Conservation (phyloP, 2,113 vertebrate genomes). For the Neoarius graeffei region DNA sequence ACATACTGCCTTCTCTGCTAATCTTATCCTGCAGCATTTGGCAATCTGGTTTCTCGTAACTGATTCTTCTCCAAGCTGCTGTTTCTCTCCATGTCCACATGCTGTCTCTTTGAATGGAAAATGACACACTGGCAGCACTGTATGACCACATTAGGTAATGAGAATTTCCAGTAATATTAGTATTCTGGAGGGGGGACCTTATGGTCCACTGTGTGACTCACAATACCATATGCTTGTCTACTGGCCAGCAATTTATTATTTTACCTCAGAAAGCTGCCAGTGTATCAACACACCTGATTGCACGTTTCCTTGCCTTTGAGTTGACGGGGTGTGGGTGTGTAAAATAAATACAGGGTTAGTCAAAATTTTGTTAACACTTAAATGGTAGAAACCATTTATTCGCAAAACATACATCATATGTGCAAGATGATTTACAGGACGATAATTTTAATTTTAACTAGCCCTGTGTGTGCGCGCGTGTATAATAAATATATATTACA, state of each 20-base stretch:
- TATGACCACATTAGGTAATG: not conserved
- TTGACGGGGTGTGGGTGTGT: too few relatives aligned
- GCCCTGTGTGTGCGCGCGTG: too few relatives aligned
- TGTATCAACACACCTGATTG: not conserved
- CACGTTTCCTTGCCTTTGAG: not conserved
- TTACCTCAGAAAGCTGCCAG: not conserved
- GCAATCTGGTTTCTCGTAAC: constrained; percentile 6
- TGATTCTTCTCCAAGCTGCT: constrained; percentile 44
- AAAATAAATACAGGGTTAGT: too few relatives aligned
- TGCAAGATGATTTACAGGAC: too few relatives aligned
- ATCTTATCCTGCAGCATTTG: constrained; percentile 41
- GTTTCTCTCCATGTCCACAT: constrained; percentile 29
- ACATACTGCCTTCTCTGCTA: constrained; percentile 4
- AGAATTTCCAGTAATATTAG: not conserved
- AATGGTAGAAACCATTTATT: too few relatives aligned
- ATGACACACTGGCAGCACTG: not conserved
- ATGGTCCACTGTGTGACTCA: not conserved
- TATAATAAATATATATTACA: too few relatives aligned
- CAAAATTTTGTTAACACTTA: too few relatives aligned
- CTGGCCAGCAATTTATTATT: not conserved
- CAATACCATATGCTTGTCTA: not conserved
- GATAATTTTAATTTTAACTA: too few relatives aligned
- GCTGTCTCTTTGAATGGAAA: not conserved
- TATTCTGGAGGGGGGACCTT: not conserved
- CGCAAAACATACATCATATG: too few relatives aligned